Percentiles rank a stretch among this genome's conserved stretches.
Conservation (phyloP, 2,888 invertebrate species). For the Aporophyla lueneburgensis region DNA sequence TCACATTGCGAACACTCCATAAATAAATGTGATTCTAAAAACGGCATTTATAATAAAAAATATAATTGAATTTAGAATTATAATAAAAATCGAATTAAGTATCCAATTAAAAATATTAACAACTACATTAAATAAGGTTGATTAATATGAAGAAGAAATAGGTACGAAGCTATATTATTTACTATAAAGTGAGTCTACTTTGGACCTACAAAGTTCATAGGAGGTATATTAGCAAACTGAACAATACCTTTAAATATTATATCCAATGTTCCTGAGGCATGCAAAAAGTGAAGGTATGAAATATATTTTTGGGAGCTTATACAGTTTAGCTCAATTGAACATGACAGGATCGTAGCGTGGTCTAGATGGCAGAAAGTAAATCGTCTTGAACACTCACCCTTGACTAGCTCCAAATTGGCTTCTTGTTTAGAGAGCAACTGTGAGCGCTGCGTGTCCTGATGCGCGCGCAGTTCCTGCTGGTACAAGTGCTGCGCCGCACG, state of each 20-base stretch:
- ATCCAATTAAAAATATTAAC: constrained; percentile 10
- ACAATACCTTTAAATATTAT: constrained; percentile 93
- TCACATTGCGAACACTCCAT: constrained; percentile 46
- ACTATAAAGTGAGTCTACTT: constrained; percentile 57
- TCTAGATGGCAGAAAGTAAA: constrained; percentile 60
- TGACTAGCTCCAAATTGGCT: constrained; percentile 97
- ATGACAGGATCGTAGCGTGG: constrained; percentile 78
- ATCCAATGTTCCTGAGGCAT: constrained; percentile 93
- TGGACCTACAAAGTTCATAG: constrained; percentile 57
- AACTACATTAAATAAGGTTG: constrained; percentile 16
- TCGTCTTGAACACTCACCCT: constrained; percentile 91
- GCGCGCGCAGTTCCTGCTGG: constrained; percentile 96
- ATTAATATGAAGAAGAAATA: constrained; percentile 28
- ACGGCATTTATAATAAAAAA: neutral
- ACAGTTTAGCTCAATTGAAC: constrained; percentile 76
- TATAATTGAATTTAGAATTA: constrained; percentile 1
- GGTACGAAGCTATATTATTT: constrained; percentile 41
- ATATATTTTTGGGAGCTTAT: constrained; percentile 76
- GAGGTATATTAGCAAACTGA: constrained; percentile 83
- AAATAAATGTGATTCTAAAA: constrained; percentile 31
- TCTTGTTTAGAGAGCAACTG: constrained; percentile 97
- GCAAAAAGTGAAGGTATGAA: constrained; percentile 87
- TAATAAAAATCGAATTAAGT: neutral
- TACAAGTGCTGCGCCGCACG: constrained; percentile 96
- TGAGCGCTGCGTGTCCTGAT: constrained; percentile 96